These are phyloP conservation scores for Cephus sareptanus DNA, from an alignment of 2,888 invertebrate genomes.

Conservation along the genomic window DNA sequence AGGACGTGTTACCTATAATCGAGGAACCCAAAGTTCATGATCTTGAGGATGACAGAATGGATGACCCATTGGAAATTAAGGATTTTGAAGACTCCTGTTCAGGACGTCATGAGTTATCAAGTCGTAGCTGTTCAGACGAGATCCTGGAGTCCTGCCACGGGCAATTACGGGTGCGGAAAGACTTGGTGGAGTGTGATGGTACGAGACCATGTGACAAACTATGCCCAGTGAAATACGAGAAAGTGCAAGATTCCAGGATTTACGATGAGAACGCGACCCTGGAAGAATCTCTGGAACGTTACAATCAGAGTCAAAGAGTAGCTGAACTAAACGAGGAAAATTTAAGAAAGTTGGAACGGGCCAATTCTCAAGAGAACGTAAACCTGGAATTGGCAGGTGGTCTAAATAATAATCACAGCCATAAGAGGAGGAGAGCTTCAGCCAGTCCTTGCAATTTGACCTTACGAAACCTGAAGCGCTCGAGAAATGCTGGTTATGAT, in stretches of 20 bases:
- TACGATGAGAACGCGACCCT: constrained; percentile 62
- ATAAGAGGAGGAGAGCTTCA: constrained; percentile 53
- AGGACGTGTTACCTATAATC: constrained; percentile 32
- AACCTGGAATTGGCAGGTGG: constrained; percentile 50
- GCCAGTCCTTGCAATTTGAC: constrained; percentile 56
- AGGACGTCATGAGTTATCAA: constrained; percentile 25
- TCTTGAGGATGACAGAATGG: constrained; percentile 22
- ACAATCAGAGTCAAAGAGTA: constrained; percentile 54
- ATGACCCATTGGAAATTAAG: constrained; percentile 28
- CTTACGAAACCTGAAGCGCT: constrained; percentile 68
- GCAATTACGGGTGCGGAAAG: constrained; percentile 54
- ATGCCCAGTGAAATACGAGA: constrained; percentile 58
- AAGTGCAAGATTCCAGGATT: constrained; percentile 54
- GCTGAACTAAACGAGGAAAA: constrained; percentile 57
- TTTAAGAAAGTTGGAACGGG: constrained; percentile 50
- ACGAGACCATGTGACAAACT: constrained; percentile 53
- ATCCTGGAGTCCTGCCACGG: constrained; percentile 41
- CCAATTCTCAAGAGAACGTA: constrained; percentile 42
- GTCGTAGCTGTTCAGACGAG: constrained; percentile 38
- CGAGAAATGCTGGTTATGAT: constrained; percentile 66
- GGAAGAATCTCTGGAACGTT: constrained; percentile 58
- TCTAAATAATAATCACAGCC: constrained; percentile 49
- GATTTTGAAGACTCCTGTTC: constrained; percentile 32
- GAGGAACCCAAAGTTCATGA: constrained; percentile 20
- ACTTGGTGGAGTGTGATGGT: constrained; percentile 55